Evolutionary conservation across 2,888 invertebrate species (phyloP), one percentile per base, ranked within the genome.

Genomic region (Asteroscopus sphinx): DNA sequence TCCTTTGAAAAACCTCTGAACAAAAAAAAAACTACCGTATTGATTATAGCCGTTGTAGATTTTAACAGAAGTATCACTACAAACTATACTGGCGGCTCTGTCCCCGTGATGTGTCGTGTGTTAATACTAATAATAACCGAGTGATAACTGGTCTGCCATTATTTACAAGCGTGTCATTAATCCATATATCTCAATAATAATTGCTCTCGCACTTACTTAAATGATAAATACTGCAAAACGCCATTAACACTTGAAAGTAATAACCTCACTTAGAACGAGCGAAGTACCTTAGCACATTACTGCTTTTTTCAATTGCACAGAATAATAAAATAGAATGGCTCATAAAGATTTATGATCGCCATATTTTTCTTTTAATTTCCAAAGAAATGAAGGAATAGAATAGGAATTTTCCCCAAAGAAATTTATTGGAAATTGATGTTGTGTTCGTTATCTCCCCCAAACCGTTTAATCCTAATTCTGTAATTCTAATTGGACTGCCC

Each of bases 401-500:
- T 44, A 51, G 13, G 9, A 46, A 52, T 64, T 52, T 45, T 62
- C 13, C 37, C 16, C 32, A 17, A 37, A 37, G 26, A 45, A 42
- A 44, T 47, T 44, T 59, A 47, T 52, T 52, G 30, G 41, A 42
- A 63, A 66, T 55, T 40, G 56, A 76, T 66, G 46, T 53, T 66
- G 39, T 63, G 52, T 49, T 59, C 61, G 54, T 53, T 64, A 60
- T 66, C 63, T 68, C 52, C 52, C 55, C 46, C 26, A 35, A 72
- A 46, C 49, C 48, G 41, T 64, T 67, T 61, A 63, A 51, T 73
- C 58, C 51, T 49, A 49, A 61, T 70, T 67, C 60, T 57, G 70
- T 74, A 54, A 70, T 57, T 69, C 65, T 73, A 73, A 73, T 75
- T 76, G 70, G 41, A 37, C 39, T 26, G 39, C n/a, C 64, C 63